phyloP scores from a whole-genome alignment of 2,888 invertebrate species.

The Phalera bucephala region DNA sequence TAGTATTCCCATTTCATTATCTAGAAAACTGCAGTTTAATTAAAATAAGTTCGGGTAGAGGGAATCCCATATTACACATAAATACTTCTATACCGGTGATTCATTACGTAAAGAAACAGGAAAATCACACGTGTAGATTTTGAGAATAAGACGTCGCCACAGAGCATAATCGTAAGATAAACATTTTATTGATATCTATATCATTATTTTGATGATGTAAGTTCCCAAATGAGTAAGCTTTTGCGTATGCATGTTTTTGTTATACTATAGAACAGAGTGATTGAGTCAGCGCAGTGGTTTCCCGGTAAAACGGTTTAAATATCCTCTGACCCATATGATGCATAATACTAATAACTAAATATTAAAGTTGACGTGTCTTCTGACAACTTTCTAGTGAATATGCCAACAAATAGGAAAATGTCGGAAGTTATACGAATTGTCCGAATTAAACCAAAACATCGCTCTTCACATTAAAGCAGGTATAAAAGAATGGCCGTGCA shows the following conservation, averaged over 20 bases:
- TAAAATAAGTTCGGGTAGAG: conserved; percentile 25
- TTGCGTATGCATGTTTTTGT: conserved; percentile 22
- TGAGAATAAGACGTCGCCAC: background rate
- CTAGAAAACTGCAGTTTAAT: background rate
- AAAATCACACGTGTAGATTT: conserved; percentile 15
- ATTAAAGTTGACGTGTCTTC: background rate
- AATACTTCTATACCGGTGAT: conserved; percentile 21
- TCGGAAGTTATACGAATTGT: too few relatives aligned
- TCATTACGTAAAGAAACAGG: conserved; percentile 14
- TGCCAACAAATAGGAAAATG: too few relatives aligned
- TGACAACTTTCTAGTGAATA: background rate
- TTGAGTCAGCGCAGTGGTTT: conserved; percentile 50
- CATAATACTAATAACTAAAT: conserved; percentile 11
- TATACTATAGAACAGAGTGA: conserved; percentile 39
- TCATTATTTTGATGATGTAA: conserved; percentile 29
- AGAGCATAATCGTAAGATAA: conserved; percentile 13
- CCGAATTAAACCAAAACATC: conserved; percentile 8
- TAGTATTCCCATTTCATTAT: background rate
- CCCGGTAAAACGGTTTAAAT: conserved; percentile 39
- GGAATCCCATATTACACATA: conserved; percentile 30
- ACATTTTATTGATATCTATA: conserved; percentile 28
- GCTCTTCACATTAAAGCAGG: conserved; percentile 17
- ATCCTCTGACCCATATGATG: conserved; percentile 25
- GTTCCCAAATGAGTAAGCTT: conserved; percentile 25
- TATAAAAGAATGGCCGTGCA: conserved; percentile 50